Evolutionary conservation across 2,888 invertebrate genomes (phyloP).

Genomic region (Oligia latruncula): DNA sequence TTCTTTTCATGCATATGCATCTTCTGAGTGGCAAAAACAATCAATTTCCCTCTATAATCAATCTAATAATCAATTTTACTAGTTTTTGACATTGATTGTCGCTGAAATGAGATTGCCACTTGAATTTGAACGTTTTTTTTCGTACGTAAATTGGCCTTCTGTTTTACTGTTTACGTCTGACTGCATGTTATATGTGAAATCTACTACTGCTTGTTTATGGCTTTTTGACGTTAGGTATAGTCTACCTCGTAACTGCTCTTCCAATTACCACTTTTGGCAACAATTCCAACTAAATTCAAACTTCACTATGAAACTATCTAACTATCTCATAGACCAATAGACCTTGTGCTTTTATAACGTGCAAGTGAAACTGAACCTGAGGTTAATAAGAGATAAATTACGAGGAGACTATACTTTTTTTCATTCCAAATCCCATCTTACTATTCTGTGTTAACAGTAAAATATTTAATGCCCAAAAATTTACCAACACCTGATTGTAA

Average conservation of each 20-base stretch:
- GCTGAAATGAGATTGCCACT: no score
- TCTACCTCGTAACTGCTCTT: not conserved
- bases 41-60: no score
- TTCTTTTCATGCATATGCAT: constrained; percentile 5
- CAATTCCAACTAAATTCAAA: no score
- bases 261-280: not conserved
- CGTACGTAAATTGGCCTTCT: no score
- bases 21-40: not conserved
- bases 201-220: not conserved
- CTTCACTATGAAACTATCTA: not conserved
- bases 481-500: not conserved
- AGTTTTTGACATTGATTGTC: no score
- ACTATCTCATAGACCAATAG: not conserved
- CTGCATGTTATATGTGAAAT: not conserved
- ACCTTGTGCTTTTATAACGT: no score
- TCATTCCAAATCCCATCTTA: not conserved
- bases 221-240: not conserved
- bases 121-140: no score
- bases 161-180: not conserved
- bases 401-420: not conserved
- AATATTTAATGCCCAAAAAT: not conserved
- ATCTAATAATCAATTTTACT: no score
- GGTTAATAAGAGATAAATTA: not conserved
- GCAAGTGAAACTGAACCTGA: not conserved
- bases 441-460: not conserved